Evolutionary conservation across 2,797 vertebrate genomes (phyloP), one percentile per base, ranked within the genome.

Genomic region (Poecilia picta): DNA sequence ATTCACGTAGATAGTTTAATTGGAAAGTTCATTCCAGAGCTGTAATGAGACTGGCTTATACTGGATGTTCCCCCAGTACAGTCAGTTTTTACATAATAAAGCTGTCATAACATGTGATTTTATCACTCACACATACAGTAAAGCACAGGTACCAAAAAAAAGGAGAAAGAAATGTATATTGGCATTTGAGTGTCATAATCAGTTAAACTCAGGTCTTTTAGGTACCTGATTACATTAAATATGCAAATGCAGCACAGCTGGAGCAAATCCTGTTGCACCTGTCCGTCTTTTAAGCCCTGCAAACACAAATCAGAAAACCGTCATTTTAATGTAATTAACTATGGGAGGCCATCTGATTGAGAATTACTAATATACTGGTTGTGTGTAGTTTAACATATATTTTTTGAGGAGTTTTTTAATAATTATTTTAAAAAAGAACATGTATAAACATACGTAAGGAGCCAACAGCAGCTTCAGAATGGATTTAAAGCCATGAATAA

Each of bases 201-300:
- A 83, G 79, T 88, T 80, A 84, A 84, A 92, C 87, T 86, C 77
- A 86, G 73, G 46, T 81, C 82, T 85, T 74, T 89, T 87, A 88
- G 73, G 47, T 76, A 77, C 66, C 86, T 93, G 93, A 94, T 94
- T 93, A 77, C 92, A 95, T 93, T 93, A 89, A 68, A 89, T 87
- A 91, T 89, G 91, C 86, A 88, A 92, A 93, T 91, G 51, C 87
- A 73, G 70, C 92, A 33, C 87, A 94, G 85, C 89, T 92, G 89
- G 89, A 91, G 85, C 82, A 83, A 85, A 86, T 92, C 82, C 77
- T 8, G 2, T 78, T 86, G 73, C 92, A 95, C 87, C 89, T 94
- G 92, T 87, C 70, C 85, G 90, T 81, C 89, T 85, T 92, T 25
- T 25, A 89, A 75, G 80, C 82, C 85, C 84, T 85, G 81, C 82